These are phyloP conservation scores for Palaemon carinicauda DNA, from an alignment of 1,140 invertebrate genomes.

Conservation along the genomic window DNA sequence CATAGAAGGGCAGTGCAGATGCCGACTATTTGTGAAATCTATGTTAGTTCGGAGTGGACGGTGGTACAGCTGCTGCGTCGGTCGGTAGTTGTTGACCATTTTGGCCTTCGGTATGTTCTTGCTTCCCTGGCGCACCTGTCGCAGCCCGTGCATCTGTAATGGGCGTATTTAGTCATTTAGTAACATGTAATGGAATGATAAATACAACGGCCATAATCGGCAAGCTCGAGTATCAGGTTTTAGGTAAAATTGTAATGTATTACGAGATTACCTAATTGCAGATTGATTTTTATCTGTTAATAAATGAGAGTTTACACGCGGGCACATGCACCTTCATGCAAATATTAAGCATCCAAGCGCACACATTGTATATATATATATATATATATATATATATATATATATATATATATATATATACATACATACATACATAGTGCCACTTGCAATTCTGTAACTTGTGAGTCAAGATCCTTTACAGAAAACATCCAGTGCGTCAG, in stretches of 20 bases:
- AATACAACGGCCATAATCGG: too few species aligned
- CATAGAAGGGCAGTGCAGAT: slow-evolving; percentile 53
- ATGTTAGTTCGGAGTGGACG: slow-evolving; percentile 96
- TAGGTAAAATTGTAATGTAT: too few species aligned
- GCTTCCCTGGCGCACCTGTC: slow-evolving; percentile 80
- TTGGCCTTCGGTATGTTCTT: slow-evolving; percentile 68
- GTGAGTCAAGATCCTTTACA: not conserved
- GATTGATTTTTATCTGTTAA: too few species aligned
- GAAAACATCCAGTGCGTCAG: too few species aligned
- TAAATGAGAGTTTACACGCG: too few species aligned
- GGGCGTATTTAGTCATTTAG: slow-evolving; percentile 63
- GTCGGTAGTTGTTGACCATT: slow-evolving; percentile 92
- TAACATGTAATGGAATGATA: not conserved
- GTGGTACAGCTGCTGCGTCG: slow-evolving; percentile 87
- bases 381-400: too few species aligned
- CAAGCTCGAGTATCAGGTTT: too few species aligned
- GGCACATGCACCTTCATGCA: too few species aligned
- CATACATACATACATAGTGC: not conserved
- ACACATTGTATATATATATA: too few species aligned
- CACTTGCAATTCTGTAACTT: not conserved
- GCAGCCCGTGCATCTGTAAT: slow-evolving; percentile 85
- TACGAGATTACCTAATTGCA: too few species aligned
- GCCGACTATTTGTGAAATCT: slow-evolving; percentile 77
- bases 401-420: too few species aligned
- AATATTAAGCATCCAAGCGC: too few species aligned